Evolutionary conservation across 2,113 vertebrate species (phyloP).

Genomic region (Coryphaenoides rupestris): DNA sequence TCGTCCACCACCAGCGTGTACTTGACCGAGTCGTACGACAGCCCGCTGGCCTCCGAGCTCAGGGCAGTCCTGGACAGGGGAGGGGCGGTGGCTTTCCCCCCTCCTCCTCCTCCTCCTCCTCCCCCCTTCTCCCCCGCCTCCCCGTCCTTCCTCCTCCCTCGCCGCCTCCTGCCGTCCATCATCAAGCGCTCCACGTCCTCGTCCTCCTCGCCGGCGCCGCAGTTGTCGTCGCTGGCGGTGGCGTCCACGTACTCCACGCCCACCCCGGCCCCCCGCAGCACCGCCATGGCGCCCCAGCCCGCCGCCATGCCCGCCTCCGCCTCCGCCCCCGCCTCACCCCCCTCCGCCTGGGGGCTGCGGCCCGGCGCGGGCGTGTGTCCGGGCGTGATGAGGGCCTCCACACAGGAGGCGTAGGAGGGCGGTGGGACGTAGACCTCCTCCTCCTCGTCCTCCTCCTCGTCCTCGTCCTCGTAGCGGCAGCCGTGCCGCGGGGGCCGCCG

Average conservation of each 20-base stretch:
- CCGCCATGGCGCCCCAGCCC: constrained; percentile 12
- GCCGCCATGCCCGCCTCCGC: too few relatives aligned
- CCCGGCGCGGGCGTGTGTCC: constrained; percentile 47
- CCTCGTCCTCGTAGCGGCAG: too few relatives aligned
- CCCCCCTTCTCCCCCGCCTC: constrained; percentile 33
- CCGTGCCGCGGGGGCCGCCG: constrained; percentile 63
- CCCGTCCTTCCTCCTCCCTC: constrained; percentile 46
- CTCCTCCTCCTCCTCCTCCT: constrained; percentile 8
- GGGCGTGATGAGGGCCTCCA: constrained; percentile 63
- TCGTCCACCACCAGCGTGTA: constrained; percentile 97
- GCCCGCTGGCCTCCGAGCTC: constrained; percentile 90
- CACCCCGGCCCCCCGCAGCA: constrained; percentile 46
- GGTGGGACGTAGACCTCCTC: constrained; percentile 76
- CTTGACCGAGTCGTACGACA: constrained; percentile 96
- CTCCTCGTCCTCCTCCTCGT: constrained; percentile 68
- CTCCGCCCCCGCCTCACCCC: constrained; percentile 25
- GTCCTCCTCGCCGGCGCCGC: constrained; percentile 60
- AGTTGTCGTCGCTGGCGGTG: constrained; percentile 59
- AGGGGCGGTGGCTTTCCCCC: constrained; percentile 14
- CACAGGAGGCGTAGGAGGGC: constrained; percentile 68
- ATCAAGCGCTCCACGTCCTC: constrained; percentile 63
- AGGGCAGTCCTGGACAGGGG: constrained; percentile 77
- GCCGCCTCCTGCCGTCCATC: constrained; percentile 40
- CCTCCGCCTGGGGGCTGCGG: constrained; percentile 45
- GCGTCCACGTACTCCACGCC: constrained; percentile 66